Evolutionary conservation across 2,888 invertebrate genomes (phyloP), one percentile per base, ranked within the genome.

Genomic region (Chrysina gloriosa): DNA sequence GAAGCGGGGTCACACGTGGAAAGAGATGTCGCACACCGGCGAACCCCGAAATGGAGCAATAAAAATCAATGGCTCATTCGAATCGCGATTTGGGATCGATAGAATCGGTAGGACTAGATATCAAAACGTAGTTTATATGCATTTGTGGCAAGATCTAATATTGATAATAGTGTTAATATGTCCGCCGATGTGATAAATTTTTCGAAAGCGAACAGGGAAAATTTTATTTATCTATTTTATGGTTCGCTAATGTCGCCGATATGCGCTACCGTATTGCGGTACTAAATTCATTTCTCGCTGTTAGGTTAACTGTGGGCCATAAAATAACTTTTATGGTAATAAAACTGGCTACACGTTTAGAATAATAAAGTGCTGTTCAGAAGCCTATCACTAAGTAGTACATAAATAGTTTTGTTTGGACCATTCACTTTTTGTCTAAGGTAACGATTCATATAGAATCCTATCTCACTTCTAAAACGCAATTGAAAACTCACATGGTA

Each of bases 1-100:
- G 78, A 77, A 77, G 80, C 76, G 77, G 79, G 78, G 79, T 79
- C 78, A 65, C 66, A 78, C 79, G 78, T 78, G 79, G 74, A 77
- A 76, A 76, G 78, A 80, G 79, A 79, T 77, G 80, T 34, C 56
- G 45, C 58, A 79, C 79, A 79, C 75, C 77, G 77, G 80, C 79
- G 80, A 77, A 78, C 74, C 29, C 75, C 76, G 75, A 77, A 82
- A 82, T 81, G 78, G 80, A 71, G 76, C 76, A 78, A 80, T 83
- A 83, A 84, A 83, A 82, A 78, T 77, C 78, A 83, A 80, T 79
- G 80, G 79, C 77, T 78, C 80, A 77, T 82, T 81, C 81, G 80
- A 81, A 80, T 78, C 79, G 76, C 77, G 76, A 73, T 71, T 47
- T 72, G 72, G 77, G 77, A 80, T 80, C 80, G 77, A 80, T 81